These are phyloP conservation scores for Bujurquina vittata DNA, from an alignment of 2,113 vertebrate species.

Conservation along the genomic window DNA sequence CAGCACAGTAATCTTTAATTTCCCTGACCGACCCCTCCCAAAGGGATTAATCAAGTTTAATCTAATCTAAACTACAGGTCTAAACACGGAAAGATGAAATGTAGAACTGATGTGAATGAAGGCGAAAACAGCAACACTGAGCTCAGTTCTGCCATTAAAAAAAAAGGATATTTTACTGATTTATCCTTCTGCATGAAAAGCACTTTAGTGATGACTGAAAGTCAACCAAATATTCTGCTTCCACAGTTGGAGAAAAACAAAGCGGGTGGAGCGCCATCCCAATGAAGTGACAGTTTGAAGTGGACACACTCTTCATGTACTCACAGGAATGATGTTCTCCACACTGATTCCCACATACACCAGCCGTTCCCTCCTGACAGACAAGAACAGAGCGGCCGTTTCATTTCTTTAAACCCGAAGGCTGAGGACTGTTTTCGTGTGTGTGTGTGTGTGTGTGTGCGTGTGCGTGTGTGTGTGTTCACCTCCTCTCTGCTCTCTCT, in stretches of 20 bases:
- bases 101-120: neutral
- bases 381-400: slow-evolving; percentile 24
- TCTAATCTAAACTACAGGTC: neutral
- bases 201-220: neutral
- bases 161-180: too few relatives aligned
- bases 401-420: fast-evolving
- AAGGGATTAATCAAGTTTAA: too few relatives aligned
- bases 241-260: neutral
- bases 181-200: neutral
- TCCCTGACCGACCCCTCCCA: too few relatives aligned
- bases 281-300: neutral
- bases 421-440: neutral
- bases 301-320: neutral
- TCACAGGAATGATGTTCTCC: slow-evolving; percentile 96
- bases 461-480: slow-evolving; percentile 9
- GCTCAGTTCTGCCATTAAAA: too few relatives aligned
- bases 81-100: neutral
- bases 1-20: neutral
- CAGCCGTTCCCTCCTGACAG: slow-evolving; percentile 90
- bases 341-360: slow-evolving; percentile 98
- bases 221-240: neutral
- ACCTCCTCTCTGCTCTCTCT: slow-evolving; percentile 95
- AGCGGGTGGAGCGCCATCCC: neutral
- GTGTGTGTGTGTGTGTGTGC: neutral
- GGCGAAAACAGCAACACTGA: neutral